phyloP scores from a whole-genome alignment of 2,888 invertebrate species.

The Amiota communis region DNA sequence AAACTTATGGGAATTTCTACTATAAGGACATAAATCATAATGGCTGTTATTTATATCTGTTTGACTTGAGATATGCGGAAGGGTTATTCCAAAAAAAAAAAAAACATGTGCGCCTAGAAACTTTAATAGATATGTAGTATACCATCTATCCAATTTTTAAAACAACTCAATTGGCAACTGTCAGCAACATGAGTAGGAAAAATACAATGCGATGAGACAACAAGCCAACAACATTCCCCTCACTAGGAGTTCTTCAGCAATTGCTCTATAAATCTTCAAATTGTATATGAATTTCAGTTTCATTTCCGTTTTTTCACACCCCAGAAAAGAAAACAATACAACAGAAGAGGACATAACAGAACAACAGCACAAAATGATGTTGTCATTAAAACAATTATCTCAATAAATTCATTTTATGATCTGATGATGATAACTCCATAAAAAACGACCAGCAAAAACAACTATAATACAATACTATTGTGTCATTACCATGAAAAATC shows the following conservation, averaged over 20 bases:
- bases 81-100: slow-evolving; percentile 3
- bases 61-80: slow-evolving; percentile 29
- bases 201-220: too few relatives aligned
- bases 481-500: slow-evolving; percentile 51
- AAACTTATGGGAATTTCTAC: slow-evolving; percentile 24
- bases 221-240: too few relatives aligned
- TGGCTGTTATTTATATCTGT: slow-evolving; percentile 49
- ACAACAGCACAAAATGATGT: slow-evolving; percentile 47
- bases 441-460: slow-evolving; percentile 19
- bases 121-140: too few relatives aligned
- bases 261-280: too few relatives aligned
- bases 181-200: not conserved
- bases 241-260: too few relatives aligned
- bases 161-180: slow-evolving; percentile 10
- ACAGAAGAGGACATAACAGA: not conserved
- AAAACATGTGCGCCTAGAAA: too few relatives aligned
- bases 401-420: slow-evolving; percentile 46
- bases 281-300: not conserved
- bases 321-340: slow-evolving; percentile 1
- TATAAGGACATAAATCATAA: slow-evolving; percentile 56
- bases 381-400: slow-evolving; percentile 65
- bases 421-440: slow-evolving; percentile 43
- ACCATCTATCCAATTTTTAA: too few relatives aligned
- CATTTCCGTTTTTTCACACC: not conserved
- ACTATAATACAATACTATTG: slow-evolving; percentile 43